phyloP scores from a whole-genome alignment of 2,888 invertebrate genomes.

The Phasia obesa region DNA sequence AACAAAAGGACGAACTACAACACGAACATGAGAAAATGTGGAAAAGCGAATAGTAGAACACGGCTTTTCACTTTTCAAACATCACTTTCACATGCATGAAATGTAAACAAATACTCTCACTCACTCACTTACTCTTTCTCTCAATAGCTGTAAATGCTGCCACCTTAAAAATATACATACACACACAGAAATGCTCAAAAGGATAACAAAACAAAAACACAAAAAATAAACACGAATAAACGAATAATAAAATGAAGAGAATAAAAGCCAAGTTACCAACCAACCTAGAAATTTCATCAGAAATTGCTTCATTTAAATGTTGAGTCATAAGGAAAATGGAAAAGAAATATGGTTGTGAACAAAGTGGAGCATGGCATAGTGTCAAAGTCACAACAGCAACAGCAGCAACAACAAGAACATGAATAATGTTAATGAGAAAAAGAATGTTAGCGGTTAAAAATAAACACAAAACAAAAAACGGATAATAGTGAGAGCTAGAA shows the following conservation, averaged over 20 bases:
- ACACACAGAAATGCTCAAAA: constrained; percentile 7
- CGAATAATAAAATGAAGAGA: constrained; percentile 36
- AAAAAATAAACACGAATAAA: constrained; percentile 24
- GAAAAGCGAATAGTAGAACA: constrained; percentile 65
- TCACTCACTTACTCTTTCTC: constrained; percentile 5
- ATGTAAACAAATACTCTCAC: constrained; percentile 52
- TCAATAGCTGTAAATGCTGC: constrained; percentile 39
- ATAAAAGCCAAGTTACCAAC: constrained; percentile 65
- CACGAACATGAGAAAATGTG: constrained; percentile 27
- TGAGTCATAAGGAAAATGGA: constrained; percentile 64
- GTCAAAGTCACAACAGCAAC: constrained; percentile 62
- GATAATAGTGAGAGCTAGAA: constrained; percentile 28
- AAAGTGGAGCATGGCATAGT: constrained; percentile 68
- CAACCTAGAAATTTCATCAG: constrained; percentile 60
- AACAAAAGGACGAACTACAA: neutral
- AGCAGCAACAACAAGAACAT: neutral
- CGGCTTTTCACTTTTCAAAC: constrained; percentile 80
- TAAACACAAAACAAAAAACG: constrained; percentile 1
- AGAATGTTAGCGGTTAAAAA: constrained; percentile 25
- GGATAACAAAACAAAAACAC: constrained; percentile 32
- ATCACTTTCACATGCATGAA: constrained; percentile 78
- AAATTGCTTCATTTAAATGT: constrained; percentile 54
- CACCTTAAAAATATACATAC: constrained; percentile 18
- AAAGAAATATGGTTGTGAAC: constrained; percentile 29
- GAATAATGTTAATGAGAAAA: constrained; percentile 27